Evolutionary conservation across 2,113 vertebrate genomes (phyloP).

Genomic region (Cryptomyrus ogoouensis): DNA sequence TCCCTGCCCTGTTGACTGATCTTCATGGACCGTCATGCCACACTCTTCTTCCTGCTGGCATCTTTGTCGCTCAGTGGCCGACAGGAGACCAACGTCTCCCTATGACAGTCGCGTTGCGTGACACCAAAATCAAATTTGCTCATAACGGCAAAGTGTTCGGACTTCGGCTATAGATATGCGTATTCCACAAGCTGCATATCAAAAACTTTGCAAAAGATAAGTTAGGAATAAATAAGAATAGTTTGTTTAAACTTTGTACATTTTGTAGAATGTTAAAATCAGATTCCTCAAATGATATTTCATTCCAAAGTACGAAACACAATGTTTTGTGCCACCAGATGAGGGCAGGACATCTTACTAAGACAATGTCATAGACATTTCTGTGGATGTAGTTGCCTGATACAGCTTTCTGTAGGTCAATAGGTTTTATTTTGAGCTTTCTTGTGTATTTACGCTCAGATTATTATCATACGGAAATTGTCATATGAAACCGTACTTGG

Average conservation of each 20-base stretch:
- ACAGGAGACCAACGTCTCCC: not conserved
- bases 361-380: not conserved
- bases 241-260: not conserved
- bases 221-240: not conserved
- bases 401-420: not conserved
- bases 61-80: not conserved
- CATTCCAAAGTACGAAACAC: not conserved
- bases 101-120: not conserved
- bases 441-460: not conserved
- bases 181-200: not conserved
- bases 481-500: not conserved
- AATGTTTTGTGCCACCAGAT: not conserved
- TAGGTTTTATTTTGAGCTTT: not conserved
- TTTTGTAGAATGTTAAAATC: not conserved
- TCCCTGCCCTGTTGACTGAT: not conserved
- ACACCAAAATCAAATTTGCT: not conserved
- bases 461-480: not conserved
- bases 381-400: not conserved
- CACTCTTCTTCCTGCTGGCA: not conserved
- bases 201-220: not conserved
- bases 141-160: not conserved
- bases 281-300: not conserved
- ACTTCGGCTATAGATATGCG: not conserved
- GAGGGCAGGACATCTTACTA: not conserved
- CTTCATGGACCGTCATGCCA: not conserved